Percentiles rank a stretch among this genome's conserved stretches.
These are phyloP conservation scores for Incurvaria masculella DNA, from an alignment of 2,888 invertebrate genomes.

Conservation along the genomic window DNA sequence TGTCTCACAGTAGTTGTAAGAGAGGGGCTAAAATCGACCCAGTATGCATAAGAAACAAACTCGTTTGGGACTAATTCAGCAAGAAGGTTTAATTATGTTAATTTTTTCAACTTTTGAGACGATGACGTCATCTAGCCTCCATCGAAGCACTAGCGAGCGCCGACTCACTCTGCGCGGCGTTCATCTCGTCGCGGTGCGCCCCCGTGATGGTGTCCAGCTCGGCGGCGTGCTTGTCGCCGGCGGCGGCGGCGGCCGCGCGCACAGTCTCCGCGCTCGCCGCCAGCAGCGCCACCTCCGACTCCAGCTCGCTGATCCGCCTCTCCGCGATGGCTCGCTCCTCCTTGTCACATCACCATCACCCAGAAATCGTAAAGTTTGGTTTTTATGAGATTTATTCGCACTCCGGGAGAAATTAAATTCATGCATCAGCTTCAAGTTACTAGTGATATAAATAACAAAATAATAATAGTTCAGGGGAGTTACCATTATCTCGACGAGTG, in stretches of 20 bases:
- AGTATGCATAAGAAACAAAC: too few relatives aligned
- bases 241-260: conserved; percentile 29
- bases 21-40: too few relatives aligned
- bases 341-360: conserved; percentile 38
- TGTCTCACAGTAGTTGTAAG: too few relatives aligned
- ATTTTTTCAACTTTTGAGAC: neutral
- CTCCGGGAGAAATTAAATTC: too few relatives aligned
- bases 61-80: too few relatives aligned
- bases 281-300: conserved; percentile 38
- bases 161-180: conserved; percentile 45
- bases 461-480: too few relatives aligned
- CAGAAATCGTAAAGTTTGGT: too few relatives aligned
- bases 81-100: conserved; percentile 1
- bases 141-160: too few relatives aligned
- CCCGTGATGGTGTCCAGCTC: conserved; percentile 22
- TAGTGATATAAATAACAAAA: too few relatives aligned
- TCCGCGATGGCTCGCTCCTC: conserved; percentile 39
- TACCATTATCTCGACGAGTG: too few relatives aligned
- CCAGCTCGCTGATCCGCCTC: conserved; percentile 49
- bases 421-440: too few relatives aligned
- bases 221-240: conserved; percentile 15
- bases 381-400: too few relatives aligned
- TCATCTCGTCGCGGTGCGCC: conserved; percentile 44
- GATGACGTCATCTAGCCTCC: neutral
- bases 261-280: conserved; percentile 38